phyloP scores from a whole-genome alignment of 2,888 invertebrate genomes.

The Aradus depressus region DNA sequence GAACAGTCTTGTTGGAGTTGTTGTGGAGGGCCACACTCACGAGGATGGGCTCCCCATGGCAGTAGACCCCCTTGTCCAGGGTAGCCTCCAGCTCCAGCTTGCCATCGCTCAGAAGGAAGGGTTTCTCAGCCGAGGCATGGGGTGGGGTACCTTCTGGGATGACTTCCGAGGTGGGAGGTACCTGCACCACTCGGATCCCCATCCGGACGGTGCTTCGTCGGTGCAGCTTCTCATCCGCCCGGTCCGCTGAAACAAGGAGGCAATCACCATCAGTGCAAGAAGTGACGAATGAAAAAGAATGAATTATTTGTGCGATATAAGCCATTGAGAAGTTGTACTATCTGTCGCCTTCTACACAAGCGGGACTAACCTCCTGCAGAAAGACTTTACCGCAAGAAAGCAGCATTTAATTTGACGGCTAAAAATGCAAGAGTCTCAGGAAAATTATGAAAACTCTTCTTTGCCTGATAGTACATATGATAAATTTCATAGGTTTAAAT shows the following conservation, averaged over 20 bases:
- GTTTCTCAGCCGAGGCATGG: constrained; percentile 61
- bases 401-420: too few relatives aligned
- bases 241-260: constrained; percentile 59
- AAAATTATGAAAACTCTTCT: too few relatives aligned
- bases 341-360: too few relatives aligned
- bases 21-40: constrained; percentile 65
- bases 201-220: constrained; percentile 69
- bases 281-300: too few relatives aligned
- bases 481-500: too few relatives aligned
- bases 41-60: constrained; percentile 67
- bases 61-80: constrained; percentile 69
- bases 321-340: too few relatives aligned
- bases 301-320: too few relatives aligned
- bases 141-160: constrained; percentile 42
- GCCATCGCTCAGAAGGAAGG: constrained; percentile 76
- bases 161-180: constrained; percentile 32
- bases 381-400: too few relatives aligned
- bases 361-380: too few relatives aligned
- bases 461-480: too few relatives aligned
- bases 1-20: constrained; percentile 71
- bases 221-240: constrained; percentile 70
- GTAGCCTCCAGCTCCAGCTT: constrained; percentile 61
- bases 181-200: constrained; percentile 74
- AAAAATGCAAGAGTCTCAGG: too few relatives aligned
- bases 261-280: too few relatives aligned